A percentile compares a stretch with the other conserved stretches of the same genome.
These are phyloP conservation scores for Sinocyclocheilus rhinocerous DNA, from an alignment of 2,113 vertebrate genomes.

Conservation along the genomic window DNA sequence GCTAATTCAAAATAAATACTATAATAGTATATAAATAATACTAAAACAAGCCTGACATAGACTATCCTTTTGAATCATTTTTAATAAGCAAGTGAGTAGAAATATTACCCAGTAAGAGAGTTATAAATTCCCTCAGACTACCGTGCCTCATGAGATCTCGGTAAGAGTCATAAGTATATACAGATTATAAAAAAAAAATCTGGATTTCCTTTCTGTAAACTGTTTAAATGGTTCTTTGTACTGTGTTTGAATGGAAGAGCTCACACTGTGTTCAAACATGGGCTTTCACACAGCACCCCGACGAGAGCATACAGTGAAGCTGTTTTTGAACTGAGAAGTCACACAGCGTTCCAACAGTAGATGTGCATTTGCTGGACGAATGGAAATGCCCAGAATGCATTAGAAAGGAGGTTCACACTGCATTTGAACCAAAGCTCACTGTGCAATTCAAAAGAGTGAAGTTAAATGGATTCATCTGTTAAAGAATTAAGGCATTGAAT, in stretches of 20 bases:
- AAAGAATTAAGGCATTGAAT: not conserved
- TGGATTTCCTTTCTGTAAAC: not conserved
- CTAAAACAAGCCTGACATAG: not conserved
- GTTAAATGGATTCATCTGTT: not conserved
- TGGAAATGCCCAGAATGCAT: not conserved
- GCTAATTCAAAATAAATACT: not conserved
- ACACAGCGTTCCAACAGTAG: not conserved
- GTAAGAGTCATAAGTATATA: no score
- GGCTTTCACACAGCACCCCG: not conserved
- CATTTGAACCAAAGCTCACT: not conserved
- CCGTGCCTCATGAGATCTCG: not conserved
- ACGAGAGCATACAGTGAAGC: not conserved
- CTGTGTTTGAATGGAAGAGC: conserved; percentile 5
- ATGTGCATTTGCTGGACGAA: not conserved
- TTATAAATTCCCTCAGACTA: not conserved
- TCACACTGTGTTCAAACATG: conserved; percentile 15
- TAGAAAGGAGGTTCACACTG: not conserved
- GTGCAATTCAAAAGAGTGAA: not conserved
- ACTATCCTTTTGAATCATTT: no score
- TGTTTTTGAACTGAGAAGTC: not conserved
- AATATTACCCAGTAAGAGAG: not conserved
- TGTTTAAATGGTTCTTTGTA: conserved; percentile 3
- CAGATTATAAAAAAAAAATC: not conserved
- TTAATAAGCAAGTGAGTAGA: no score
- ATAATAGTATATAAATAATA: not conserved